Conservation (phyloP, 2,113 vertebrate genomes). For the Onychorhynchus coronatus region DNA sequence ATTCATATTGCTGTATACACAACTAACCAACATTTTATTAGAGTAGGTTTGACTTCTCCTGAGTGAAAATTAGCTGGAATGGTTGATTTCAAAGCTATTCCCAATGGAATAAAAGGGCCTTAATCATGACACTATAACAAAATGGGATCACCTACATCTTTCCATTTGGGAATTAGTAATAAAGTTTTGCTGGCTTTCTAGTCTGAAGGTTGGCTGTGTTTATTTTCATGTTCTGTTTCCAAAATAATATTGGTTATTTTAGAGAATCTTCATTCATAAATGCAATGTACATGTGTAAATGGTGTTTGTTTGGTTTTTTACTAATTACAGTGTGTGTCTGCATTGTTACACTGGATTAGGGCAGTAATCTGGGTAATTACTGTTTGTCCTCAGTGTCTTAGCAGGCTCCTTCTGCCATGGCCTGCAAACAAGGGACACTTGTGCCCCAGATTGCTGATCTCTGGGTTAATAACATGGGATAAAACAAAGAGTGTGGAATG, state of each 20-base stretch:
- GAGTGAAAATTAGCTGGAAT: background rate
- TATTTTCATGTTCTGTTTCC: background rate
- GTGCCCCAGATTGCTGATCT: background rate
- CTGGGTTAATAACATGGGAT: background rate
- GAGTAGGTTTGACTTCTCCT: background rate
- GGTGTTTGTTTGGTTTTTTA: background rate
- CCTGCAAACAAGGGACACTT: background rate
- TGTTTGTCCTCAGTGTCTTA: background rate
- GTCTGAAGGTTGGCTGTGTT: background rate
- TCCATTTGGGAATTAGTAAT: background rate
- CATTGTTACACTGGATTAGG: background rate
- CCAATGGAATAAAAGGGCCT: background rate
- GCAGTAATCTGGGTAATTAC: slow-evolving; percentile 19
- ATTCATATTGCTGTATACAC: background rate
- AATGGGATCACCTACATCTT: background rate
- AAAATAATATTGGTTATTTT: background rate
- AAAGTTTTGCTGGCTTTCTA: background rate
- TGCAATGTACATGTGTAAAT: background rate
- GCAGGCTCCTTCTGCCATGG: background rate
- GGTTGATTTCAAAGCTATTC: background rate
- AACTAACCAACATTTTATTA: background rate
- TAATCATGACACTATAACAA: background rate
- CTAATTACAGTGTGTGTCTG: background rate
- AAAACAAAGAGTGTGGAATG: background rate
- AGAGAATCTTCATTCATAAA: background rate